phyloP scores from a whole-genome alignment of 2,888 invertebrate species.

The Deilephila elpenor region DNA sequence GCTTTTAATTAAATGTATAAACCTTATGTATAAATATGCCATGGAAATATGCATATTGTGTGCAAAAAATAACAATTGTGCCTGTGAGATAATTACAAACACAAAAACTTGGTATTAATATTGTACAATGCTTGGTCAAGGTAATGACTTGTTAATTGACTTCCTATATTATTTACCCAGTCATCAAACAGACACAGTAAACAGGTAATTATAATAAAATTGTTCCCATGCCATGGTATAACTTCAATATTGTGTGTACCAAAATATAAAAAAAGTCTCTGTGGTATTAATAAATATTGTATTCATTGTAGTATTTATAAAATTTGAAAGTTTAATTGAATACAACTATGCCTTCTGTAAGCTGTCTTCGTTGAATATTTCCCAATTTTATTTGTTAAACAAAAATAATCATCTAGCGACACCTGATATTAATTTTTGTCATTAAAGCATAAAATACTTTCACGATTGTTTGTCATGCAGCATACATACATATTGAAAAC shows the following conservation, averaged over 20 bases:
- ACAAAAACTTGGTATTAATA: conserved; percentile 40
- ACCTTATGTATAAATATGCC: not conserved
- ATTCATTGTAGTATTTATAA: too few species aligned
- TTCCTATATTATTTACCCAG: not conserved
- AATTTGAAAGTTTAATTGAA: too few species aligned
- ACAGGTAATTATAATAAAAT: not conserved
- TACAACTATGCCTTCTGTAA: too few species aligned
- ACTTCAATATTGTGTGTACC: not conserved
- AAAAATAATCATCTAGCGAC: too few species aligned
- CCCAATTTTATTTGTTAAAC: too few species aligned
- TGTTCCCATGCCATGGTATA: not conserved
- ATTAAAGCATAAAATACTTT: too few species aligned
- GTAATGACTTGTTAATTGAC: conserved; percentile 1
- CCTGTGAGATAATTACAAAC: conserved; percentile 39
- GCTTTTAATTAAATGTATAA: too few species aligned
- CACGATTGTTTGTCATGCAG: too few species aligned
- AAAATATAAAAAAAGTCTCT: not conserved
- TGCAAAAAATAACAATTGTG: not conserved
- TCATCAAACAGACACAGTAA: not conserved
- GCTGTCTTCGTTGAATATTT: too few species aligned
- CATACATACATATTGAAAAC: too few species aligned
- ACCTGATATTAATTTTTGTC: too few species aligned
- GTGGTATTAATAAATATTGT: too few species aligned
- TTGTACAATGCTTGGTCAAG: conserved; percentile 20
- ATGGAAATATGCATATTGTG: not conserved